A percentile compares a stretch with the other conserved stretches of the same genome.
These are phyloP conservation scores for Dascyllus trimaculatus DNA, from an alignment of 2,113 vertebrate genomes.

Conservation along the genomic window DNA sequence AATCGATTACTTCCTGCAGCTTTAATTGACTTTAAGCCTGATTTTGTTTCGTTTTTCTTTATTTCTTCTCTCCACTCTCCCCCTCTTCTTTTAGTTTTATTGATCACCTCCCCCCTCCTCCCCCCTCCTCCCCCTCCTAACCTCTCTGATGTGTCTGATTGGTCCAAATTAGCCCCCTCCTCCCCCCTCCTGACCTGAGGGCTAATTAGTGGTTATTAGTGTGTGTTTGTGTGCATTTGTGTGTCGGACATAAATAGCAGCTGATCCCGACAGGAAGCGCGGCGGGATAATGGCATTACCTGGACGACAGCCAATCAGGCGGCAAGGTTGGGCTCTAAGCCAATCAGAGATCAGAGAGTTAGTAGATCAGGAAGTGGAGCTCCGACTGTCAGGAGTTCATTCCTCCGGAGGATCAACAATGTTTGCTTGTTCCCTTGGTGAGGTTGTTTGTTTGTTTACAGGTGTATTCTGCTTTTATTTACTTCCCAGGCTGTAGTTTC, in stretches of 20 bases:
- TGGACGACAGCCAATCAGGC: constrained; percentile 67
- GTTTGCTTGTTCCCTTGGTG: constrained; percentile 42
- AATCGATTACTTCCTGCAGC: background rate
- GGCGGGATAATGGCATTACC: constrained; percentile 72
- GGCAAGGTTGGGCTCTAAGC: constrained; percentile 60
- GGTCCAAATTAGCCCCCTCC: constrained; percentile 41
- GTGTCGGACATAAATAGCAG: constrained; percentile 68
- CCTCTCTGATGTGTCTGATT: constrained; percentile 32
- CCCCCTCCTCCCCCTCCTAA: constrained; percentile 1
- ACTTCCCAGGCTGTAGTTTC: background rate
- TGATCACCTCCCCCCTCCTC: background rate
- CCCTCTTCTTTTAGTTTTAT: background rate
- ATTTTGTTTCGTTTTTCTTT: background rate
- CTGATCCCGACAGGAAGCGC: constrained; percentile 74
- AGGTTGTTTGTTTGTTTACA: constrained; percentile 9
- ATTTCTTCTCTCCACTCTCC: too few species aligned
- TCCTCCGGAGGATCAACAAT: constrained; percentile 26
- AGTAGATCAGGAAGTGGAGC: constrained; percentile 60
- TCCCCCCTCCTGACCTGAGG: constrained; percentile 3
- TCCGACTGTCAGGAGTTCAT: constrained; percentile 52
- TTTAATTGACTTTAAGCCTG: background rate
- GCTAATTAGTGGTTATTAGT: constrained; percentile 52
- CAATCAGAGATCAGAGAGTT: constrained; percentile 68
- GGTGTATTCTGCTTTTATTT: background rate
- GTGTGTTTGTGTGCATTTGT: constrained; percentile 23